Evolutionary conservation across 2,113 vertebrate species (phyloP), one percentile per base, ranked within the genome.

Genomic region (Excalfactoria chinensis): DNA sequence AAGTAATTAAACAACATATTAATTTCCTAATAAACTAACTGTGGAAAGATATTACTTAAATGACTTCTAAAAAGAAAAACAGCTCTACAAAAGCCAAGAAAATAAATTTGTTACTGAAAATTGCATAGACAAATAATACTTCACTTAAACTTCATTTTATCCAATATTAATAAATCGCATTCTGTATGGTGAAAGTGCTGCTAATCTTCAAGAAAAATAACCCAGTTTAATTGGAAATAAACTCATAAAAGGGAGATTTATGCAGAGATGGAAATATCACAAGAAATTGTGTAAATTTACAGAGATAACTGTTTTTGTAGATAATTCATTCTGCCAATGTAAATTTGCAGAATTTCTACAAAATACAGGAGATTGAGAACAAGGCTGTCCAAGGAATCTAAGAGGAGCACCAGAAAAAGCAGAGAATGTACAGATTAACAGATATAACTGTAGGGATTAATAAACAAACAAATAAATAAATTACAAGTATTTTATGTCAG

Each of bases 31-130:
- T 40, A 23, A 41, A 70, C 69, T 87, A 34, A 60, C 89, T 92
- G 88, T 53, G 13, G 19, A 19, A 77, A 48, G 81, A 89, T 93
- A 87, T 63, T 70, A 34, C 9, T 74, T 86, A 88, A 91, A 73
- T 67, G 67, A 67, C 23, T 46, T 70, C 72, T 21, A 5, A 81
- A 74, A 69, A 87, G 23, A 46, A 93, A 88, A 69, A 1, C 5
- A 82, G 13, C 78, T 70, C 6, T 58, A 81, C 26, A 37, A 90
- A 81, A 51, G 84, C 14, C 5, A 87, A 76, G 34, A 69, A 21
- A 79, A 74, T 74, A 86, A 84, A 32, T 86, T 46, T 48, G 21
- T 71, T 21, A 8, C 20, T 53, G 28, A 93, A 94, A 91, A 79
- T 72, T 81, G 43, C 16, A 83, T 95, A 66, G 5, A 74, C 49